phyloP scores from a whole-genome alignment of 1,140 invertebrate genomes.

The Zaprionus ghesquierei region DNA sequence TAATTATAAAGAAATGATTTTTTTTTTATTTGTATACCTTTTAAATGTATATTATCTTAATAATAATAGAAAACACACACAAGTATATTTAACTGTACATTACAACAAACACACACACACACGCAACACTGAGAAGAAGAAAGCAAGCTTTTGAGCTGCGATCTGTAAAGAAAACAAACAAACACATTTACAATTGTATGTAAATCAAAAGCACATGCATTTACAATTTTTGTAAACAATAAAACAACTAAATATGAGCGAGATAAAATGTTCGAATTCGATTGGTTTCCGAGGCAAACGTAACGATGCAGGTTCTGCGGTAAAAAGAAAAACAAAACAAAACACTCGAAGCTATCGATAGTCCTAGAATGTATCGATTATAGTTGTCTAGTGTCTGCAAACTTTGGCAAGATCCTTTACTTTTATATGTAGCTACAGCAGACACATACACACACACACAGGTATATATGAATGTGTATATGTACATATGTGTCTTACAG shows the following conservation, averaged over 20 bases:
- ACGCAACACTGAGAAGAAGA: constrained; percentile 11
- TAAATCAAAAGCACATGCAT: constrained; percentile 49
- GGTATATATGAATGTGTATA: constrained; percentile 1
- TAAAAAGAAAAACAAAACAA: constrained; percentile 1
- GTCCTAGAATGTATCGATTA: background rate
- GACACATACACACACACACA: background rate
- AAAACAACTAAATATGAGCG: constrained; percentile 49
- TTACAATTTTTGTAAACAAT: constrained; percentile 52
- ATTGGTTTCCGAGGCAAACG: constrained; percentile 13
- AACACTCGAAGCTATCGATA: background rate
- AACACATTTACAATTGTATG: constrained; percentile 25
- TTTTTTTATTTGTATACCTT: constrained; percentile 51
- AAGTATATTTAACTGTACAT: constrained; percentile 38
- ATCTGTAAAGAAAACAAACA: background rate
- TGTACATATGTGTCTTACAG: constrained; percentile 8
- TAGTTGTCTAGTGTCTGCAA: background rate
- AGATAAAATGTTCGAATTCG: constrained; percentile 21
- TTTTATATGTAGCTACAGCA: constrained; percentile 9
- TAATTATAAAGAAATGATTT: constrained; percentile 65
- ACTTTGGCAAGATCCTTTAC: constrained; percentile 5
- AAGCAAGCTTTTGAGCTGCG: constrained; percentile 23
- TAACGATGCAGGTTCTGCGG: background rate
- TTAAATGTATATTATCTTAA: constrained; percentile 44
- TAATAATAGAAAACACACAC: constrained; percentile 33
- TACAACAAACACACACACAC: constrained; percentile 21